phyloP scores from a whole-genome alignment of 1,140 invertebrate species.

The Heliconius nattereri region DNA sequence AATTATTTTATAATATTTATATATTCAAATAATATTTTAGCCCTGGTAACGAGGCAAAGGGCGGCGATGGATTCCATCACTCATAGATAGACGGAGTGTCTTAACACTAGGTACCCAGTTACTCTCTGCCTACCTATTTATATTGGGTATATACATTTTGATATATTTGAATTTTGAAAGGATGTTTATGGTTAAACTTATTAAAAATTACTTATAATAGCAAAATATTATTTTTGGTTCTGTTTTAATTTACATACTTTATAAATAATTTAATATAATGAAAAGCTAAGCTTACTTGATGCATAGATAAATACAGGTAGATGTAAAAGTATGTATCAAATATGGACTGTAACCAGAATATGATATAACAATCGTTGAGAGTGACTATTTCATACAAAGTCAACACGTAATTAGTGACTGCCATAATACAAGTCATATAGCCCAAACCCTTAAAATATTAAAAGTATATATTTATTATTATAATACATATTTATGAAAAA shows the following conservation, averaged over 20 bases:
- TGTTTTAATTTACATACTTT: not conserved
- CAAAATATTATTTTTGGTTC: too few species aligned
- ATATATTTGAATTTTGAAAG: too few species aligned
- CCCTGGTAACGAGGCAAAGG: too few species aligned
- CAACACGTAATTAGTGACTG: constrained; percentile 56
- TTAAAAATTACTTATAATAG: too few species aligned
- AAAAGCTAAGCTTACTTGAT: constrained; percentile 51
- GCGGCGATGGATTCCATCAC: too few species aligned
- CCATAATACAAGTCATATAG: constrained; percentile 59
- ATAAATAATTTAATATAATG: not conserved
- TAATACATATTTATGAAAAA: not conserved
- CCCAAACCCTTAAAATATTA: constrained; percentile 54
- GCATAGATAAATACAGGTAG: constrained; percentile 58
- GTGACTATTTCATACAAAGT: constrained; percentile 62
- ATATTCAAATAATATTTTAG: too few species aligned
- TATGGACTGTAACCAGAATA: constrained; percentile 63
- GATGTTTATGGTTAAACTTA: too few species aligned
- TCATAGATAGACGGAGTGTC: too few species aligned
- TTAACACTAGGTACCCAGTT: too few species aligned
- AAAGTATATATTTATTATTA: not conserved
- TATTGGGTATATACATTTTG: too few species aligned
- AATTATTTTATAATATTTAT: too few species aligned
- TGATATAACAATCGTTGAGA: constrained; percentile 57
- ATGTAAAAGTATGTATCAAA: constrained; percentile 66
- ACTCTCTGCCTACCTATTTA: too few species aligned